A percentile compares a stretch with the other conserved stretches of the same genome.
Conservation (phyloP, 2,888 invertebrate species). For the Euproctis similis region DNA sequence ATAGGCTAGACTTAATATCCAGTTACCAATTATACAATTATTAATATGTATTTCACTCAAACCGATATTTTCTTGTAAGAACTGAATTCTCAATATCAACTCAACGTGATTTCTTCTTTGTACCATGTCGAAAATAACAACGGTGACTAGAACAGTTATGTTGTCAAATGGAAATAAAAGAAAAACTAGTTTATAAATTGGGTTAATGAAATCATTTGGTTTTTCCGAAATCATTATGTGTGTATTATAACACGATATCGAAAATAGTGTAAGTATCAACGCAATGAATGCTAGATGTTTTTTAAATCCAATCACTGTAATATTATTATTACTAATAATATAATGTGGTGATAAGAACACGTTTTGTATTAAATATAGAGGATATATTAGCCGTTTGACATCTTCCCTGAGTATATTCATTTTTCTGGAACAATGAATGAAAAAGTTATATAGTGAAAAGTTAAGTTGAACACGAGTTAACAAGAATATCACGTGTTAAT, state of each 20-base stretch:
- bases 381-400: too few relatives aligned
- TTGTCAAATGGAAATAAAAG: neutral
- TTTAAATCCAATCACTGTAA: neutral
- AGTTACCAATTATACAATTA: neutral
- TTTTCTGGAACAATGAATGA: too few relatives aligned
- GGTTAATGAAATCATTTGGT: neutral
- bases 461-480: too few relatives aligned
- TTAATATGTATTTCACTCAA: neutral
- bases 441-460: too few relatives aligned
- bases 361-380: too few relatives aligned
- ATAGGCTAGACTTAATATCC: neutral
- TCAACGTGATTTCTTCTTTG: neutral
- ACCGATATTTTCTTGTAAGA: neutral
- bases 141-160: neutral
- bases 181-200: neutral
- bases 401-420: too few relatives aligned
- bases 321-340: neutral
- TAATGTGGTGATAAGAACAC: neutral
- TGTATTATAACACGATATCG: neutral
- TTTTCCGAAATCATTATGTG: neutral
- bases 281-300: neutral
- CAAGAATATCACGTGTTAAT: too few relatives aligned
- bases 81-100: neutral
- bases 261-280: neutral
- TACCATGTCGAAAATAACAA: neutral